Conservation (phyloP, 2,113 vertebrate species). For the Ramphastos sulfuratus region DNA sequence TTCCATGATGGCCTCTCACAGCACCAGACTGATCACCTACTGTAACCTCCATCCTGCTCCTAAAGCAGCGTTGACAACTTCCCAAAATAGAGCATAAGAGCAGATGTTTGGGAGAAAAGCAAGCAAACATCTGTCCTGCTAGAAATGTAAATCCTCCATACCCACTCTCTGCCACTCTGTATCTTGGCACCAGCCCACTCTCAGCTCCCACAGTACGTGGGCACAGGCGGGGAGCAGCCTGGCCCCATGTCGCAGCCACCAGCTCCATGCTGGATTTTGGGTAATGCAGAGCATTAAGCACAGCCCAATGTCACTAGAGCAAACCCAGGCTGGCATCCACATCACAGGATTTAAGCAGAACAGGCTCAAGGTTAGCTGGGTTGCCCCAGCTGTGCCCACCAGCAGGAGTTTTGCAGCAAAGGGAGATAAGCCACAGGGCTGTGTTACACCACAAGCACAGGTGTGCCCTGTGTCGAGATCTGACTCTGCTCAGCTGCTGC, state of each 20-base stretch:
- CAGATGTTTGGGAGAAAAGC: conserved; percentile 41
- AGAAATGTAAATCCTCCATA: neutral
- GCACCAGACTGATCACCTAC: neutral
- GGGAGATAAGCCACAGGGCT: neutral
- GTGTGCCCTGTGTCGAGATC: accelerated
- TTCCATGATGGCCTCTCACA: neutral
- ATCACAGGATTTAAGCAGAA: accelerated
- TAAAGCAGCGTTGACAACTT: neutral
- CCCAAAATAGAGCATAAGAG: conserved; percentile 11
- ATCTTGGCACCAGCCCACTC: neutral
- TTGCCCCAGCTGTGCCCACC: neutral
- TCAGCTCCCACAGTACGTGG: neutral
- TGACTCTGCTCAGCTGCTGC: neutral
- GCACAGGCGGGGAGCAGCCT: neutral
- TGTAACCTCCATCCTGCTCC: neutral
- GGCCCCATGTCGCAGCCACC: accelerated
- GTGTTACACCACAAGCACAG: accelerated
- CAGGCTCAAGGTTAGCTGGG: neutral
- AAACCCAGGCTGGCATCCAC: neutral
- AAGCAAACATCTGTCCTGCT: conserved; percentile 37
- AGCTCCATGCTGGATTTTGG: accelerated
- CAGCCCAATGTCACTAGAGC: accelerated
- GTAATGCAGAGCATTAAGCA: accelerated
- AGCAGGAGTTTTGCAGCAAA: neutral
- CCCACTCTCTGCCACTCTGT: neutral